Evolutionary conservation across 2,797 vertebrate genomes (phyloP).

Genomic region (Cirrhinus mrigala): DNA sequence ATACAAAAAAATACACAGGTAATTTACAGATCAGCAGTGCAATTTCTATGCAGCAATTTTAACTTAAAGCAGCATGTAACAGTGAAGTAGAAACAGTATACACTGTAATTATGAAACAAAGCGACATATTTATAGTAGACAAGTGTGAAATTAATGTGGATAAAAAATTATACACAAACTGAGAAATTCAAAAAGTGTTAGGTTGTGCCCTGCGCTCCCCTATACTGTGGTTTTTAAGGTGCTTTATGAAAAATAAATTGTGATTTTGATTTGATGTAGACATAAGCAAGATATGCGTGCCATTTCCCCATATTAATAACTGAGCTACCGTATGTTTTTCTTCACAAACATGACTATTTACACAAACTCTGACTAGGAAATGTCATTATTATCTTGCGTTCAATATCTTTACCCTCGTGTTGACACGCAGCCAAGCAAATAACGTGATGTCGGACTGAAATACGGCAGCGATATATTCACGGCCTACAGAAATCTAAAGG

Average conservation of each 20-base stretch:
- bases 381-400: neutral
- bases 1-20: neutral
- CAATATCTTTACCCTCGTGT: neutral
- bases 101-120: too few relatives aligned
- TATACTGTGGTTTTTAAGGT: neutral
- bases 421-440: constrained; percentile 21
- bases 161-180: too few relatives aligned
- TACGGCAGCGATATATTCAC: constrained; percentile 39
- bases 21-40: neutral
- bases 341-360: neutral
- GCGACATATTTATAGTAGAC: too few relatives aligned
- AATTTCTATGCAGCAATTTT: too few relatives aligned
- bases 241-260: neutral
- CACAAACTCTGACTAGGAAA: neutral
- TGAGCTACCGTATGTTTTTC: neutral
- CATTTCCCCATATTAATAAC: neutral
- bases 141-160: too few relatives aligned
- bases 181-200: too few relatives aligned
- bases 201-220: too few relatives aligned
- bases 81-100: neutral
- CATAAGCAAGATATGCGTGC: neutral
- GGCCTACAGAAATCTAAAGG: constrained; percentile 52
- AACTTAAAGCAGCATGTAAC: neutral
- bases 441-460: constrained; percentile 35
- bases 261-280: neutral